Base-by-base conservation (phyloP, 2,113 vertebrate genomes). In the Gnathonemus longibarbis region DNA sequence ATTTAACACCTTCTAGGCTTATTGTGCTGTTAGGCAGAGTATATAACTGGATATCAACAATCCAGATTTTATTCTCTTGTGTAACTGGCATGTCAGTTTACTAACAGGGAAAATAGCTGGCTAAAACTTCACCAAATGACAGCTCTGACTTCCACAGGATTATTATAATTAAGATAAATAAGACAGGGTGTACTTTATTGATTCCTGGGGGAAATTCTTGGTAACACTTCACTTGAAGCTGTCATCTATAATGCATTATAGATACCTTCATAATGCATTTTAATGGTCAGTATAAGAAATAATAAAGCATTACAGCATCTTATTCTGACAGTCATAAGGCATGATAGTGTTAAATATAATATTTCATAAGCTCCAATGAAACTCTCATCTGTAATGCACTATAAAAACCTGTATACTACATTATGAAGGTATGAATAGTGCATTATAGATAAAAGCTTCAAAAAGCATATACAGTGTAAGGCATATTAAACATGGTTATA, bases 1-100 rank as follows among this genome's bases (percentile, higher is more conserved):
- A 94, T 95, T 94, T 94, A 94, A 95, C 95, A 95, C 93, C 92
- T 95, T 94, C 93, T 93, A 92, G 94, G 94, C 93, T 95, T 95
- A 95, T 93, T 93, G 93, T 93, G 93, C 93, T 93, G 94, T 93
- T 94, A 92, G 93, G 93, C 93, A 93, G 88, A 91, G 85, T 88
- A 89, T 89, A 90, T 91, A 87, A 80, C 24, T 31, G 42, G 9
- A 9, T 21, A 88, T 50, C 85, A 87, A 45, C 85, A 70, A 84
- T 84, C 50, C 92, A 92, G 92, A 45, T 39, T 80, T 31, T 77
- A 27, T 77, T 89, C 31, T 80, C 70, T 11, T 0, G n/a, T 50
- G 45, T 50, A 48, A 35, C 24, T n/a, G 62, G 88, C 21, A 46
- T 77, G 31, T 45, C 88, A 24, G 88, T 35, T 89, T 70, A 2